phyloP scores from a whole-genome alignment of 2,797 vertebrate species.

The Spinus olivaceus region DNA sequence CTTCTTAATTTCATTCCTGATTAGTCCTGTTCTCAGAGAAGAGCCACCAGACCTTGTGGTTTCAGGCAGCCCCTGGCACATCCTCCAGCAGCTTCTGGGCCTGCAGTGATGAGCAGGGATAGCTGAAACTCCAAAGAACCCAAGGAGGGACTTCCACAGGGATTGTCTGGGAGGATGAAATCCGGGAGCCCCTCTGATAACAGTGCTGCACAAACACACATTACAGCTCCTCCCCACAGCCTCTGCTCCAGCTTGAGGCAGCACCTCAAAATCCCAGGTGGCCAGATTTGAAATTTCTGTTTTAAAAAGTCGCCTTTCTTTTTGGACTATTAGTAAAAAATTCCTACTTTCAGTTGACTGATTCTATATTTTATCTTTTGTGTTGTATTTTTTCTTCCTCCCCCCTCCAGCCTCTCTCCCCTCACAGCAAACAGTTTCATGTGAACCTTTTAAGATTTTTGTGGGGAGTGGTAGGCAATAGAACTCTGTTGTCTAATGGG shows the following conservation, averaged over 20 bases:
- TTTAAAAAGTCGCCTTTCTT: slow-evolving; percentile 63
- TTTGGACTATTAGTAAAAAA: slow-evolving; percentile 43
- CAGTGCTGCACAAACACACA: background rate
- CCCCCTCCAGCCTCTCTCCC: background rate
- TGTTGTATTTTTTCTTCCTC: slow-evolving; percentile 1
- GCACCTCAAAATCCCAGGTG: background rate
- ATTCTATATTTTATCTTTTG: slow-evolving; percentile 57
- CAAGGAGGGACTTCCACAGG: background rate
- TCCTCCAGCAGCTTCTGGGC: background rate
- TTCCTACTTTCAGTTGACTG: slow-evolving; percentile 58
- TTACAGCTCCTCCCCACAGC: background rate
- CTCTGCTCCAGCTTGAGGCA: background rate
- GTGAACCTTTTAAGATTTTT: slow-evolving; percentile 58
- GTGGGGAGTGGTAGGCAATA: slow-evolving; percentile 59
- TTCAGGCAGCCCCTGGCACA: background rate
- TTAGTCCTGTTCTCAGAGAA: background rate
- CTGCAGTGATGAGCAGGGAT: background rate
- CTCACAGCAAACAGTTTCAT: background rate
- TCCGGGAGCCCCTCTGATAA: background rate
- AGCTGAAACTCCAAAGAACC: background rate
- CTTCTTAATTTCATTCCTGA: background rate
- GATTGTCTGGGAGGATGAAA: background rate
- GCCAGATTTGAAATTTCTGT: background rate
- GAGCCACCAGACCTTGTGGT: fast-evolving
- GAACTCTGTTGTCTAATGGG: slow-evolving; percentile 73